Percentiles rank a stretch among this genome's conserved stretches.
Conservation (phyloP, 2,113 vertebrate species). For the Anarhynchus alexandrinus region DNA sequence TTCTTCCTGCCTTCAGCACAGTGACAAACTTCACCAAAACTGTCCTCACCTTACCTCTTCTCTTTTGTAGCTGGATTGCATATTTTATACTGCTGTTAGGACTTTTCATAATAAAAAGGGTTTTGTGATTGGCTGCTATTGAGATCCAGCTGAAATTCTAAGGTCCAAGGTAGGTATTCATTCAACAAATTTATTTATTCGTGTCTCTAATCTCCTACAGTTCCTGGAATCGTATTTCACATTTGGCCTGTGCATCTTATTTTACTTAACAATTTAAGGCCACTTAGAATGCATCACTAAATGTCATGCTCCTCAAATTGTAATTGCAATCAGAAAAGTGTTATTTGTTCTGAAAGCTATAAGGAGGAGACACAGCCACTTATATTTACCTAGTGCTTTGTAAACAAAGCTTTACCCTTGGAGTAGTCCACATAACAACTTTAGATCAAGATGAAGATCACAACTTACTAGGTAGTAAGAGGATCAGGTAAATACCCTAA, state of each 20-base stretch:
- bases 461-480: not conserved
- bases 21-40: not conserved
- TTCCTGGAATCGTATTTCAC: not conserved
- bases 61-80: not conserved
- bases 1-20: not conserved
- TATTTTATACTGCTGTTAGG: not conserved
- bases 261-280: not conserved
- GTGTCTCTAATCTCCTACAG: not conserved
- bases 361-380: not conserved
- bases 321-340: not conserved
- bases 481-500: not conserved
- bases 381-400: not conserved
- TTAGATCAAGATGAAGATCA: not conserved
- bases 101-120: not conserved
- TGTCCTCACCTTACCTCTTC: not conserved
- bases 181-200: not conserved
- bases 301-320: not conserved
- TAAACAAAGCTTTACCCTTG: constrained; percentile 3
- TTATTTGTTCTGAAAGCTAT: constrained; percentile 5
- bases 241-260: not conserved
- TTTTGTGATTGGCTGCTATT: not conserved
- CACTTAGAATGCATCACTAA: not conserved
- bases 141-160: not conserved
- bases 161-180: not conserved
- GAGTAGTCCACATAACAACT: not conserved